These are phyloP conservation scores for Xenopus borealis DNA, from an alignment of 2,113 vertebrate species.

Conservation along the genomic window DNA sequence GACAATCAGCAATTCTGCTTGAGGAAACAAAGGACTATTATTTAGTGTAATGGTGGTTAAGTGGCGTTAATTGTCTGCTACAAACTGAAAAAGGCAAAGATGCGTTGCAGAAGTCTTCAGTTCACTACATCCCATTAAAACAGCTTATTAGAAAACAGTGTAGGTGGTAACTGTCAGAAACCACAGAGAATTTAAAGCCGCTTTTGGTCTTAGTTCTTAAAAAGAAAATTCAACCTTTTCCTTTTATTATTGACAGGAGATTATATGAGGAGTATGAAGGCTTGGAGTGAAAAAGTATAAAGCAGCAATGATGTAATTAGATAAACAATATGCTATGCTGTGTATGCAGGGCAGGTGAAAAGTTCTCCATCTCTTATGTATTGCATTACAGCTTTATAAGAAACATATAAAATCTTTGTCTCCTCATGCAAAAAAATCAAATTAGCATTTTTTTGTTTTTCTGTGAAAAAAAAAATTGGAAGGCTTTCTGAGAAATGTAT, in stretches of 20 bases:
- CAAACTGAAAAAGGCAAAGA: not conserved
- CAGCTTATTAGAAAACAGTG: not conserved
- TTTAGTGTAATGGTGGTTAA: conserved; percentile 4
- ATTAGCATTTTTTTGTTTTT: too few relatives aligned
- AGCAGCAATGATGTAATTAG: not conserved
- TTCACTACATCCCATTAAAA: not conserved
- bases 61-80: conserved; percentile 5
- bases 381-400: too few relatives aligned
- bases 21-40: conserved; percentile 32
- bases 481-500: too few relatives aligned
- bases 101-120: not conserved
- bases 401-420: too few relatives aligned
- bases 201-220: not conserved
- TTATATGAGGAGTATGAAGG: not conserved
- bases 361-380: too few relatives aligned
- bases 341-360: not conserved
- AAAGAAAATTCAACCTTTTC: not conserved
- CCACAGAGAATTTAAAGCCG: not conserved
- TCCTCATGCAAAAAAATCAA: too few relatives aligned
- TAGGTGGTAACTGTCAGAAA: not conserved
- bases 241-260: not conserved
- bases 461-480: too few relatives aligned
- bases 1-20: conserved; percentile 18
- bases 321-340: not conserved
- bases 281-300: not conserved